Base-by-base conservation (phyloP, 2,113 vertebrate genomes). In the Bettongia penicillata region DNA sequence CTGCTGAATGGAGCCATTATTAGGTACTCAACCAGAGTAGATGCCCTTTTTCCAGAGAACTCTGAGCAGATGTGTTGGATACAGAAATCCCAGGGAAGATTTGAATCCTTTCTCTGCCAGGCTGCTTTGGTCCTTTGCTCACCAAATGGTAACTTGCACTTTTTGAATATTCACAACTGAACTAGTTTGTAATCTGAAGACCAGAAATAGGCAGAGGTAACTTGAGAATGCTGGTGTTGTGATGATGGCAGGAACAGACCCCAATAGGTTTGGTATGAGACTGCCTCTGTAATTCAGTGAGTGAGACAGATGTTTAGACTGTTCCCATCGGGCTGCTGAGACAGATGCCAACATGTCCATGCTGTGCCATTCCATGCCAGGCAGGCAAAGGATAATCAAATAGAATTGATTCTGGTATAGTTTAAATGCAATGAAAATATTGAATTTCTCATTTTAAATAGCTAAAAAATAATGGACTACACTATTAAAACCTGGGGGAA, bases 361-460 rank as follows among this genome's bases (percentile, higher is more conserved):
- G 31, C 23, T 96, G 93, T 95, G 94, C 94, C 95, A 92, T 0
- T 0, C 51, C 5, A 51, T 49, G 90, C 55, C 24, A 92, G 53
- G 53, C 91, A 94, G 89, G 84, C 91, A 77, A 1, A 51, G 52
- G 47, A 51, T 97, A 97, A 94, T 96, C 94, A 92, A 92, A 96
- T 93, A 91, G 61, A 96, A 95, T 90, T 93, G 94, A 95, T 97
- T 94, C 94, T 93, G 92, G 93, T 49, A 28, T 90, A 57, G 91
- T 91, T 93, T 95, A 93, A 97, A 96, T 94, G 57, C 57, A 93
- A 92, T 94, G 47, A 91, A 51, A 61, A 94, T 96, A 98, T 91
- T 95, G 93, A 96, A 95, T 90, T 91, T 93, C 49, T 51, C 37
- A 31, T 96, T 97, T 94, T 68, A 97, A 97, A 94, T 96, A 90